A percentile compares a stretch with the other conserved stretches of the same genome.
phyloP scores from a whole-genome alignment of 2,888 invertebrate species.

The Hirtodrosophila alboralis region DNA sequence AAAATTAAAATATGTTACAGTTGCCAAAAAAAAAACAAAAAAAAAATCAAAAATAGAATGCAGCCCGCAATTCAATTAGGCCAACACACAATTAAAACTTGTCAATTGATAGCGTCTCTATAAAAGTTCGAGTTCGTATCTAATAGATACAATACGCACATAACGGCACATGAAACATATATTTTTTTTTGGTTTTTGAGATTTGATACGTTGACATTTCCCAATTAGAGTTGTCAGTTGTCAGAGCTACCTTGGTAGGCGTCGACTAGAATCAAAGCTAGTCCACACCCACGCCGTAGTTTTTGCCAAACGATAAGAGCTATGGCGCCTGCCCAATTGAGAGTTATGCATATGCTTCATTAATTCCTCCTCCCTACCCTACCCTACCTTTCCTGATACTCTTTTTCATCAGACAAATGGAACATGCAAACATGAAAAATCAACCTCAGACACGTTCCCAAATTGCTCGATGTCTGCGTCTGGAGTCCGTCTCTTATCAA shows the following conservation, averaged over 20 bases:
- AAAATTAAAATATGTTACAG: constrained; percentile 72
- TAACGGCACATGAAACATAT: constrained; percentile 45
- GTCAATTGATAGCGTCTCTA: constrained; percentile 54
- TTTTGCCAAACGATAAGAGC: constrained; percentile 27
- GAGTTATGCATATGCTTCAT: constrained; percentile 28
- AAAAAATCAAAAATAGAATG: too few relatives aligned
- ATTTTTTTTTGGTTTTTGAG: too few relatives aligned
- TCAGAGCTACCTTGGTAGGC: constrained; percentile 24
- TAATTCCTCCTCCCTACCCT: constrained; percentile 19
- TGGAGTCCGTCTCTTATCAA: constrained; percentile 62
- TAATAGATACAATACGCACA: constrained; percentile 52
- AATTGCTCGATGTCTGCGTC: constrained; percentile 65
- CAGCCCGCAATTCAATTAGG: constrained; percentile 75
- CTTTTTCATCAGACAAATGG: constrained; percentile 37
- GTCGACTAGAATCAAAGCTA: constrained; percentile 14
- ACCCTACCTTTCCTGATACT: too few relatives aligned
- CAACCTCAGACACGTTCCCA: constrained; percentile 61
- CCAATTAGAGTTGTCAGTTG: constrained; percentile 71
- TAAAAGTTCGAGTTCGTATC: constrained; percentile 39
- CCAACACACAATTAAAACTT: constrained; percentile 78
- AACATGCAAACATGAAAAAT: constrained; percentile 73
- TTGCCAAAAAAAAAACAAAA: too few relatives aligned
- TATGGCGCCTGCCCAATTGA: constrained; percentile 32
- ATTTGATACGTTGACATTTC: constrained; percentile 63
- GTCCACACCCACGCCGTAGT: constrained; percentile 18